Evolutionary conservation across 2,113 vertebrate genomes (phyloP).

Genomic region (Phocoena sinus): DNA sequence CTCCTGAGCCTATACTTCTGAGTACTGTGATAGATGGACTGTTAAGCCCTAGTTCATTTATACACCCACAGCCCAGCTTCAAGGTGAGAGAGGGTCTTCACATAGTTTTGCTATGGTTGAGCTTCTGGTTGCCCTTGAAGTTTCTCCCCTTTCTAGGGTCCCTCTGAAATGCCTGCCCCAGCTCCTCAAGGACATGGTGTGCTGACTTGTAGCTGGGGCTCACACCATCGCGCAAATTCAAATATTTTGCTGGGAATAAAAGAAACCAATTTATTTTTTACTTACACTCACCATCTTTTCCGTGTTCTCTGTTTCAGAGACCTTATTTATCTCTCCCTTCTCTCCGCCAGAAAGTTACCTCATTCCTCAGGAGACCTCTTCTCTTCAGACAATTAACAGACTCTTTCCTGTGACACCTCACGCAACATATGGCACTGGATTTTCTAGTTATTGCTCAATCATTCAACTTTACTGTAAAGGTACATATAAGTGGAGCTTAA

Average conservation of each 20-base stretch:
- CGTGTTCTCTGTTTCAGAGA: background rate
- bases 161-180: background rate
- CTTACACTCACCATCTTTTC: background rate
- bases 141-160: background rate
- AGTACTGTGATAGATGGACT: background rate
- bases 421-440: background rate
- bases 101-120: background rate
- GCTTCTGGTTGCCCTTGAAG: background rate
- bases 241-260: background rate
- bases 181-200: background rate
- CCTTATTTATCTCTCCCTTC: background rate
- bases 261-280: background rate
- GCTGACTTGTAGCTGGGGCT: background rate
- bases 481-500: background rate
- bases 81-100: background rate
- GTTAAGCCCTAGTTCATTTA: background rate
- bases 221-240: background rate
- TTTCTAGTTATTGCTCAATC: background rate
- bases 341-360: slow-evolving; percentile 2
- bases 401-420: background rate
- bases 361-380: background rate
- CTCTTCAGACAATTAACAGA: background rate
- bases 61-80: background rate
- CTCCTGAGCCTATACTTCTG: background rate
- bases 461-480: background rate